Conservation (phyloP, 2,888 invertebrate genomes). For the Aspidiotus destructor region DNA sequence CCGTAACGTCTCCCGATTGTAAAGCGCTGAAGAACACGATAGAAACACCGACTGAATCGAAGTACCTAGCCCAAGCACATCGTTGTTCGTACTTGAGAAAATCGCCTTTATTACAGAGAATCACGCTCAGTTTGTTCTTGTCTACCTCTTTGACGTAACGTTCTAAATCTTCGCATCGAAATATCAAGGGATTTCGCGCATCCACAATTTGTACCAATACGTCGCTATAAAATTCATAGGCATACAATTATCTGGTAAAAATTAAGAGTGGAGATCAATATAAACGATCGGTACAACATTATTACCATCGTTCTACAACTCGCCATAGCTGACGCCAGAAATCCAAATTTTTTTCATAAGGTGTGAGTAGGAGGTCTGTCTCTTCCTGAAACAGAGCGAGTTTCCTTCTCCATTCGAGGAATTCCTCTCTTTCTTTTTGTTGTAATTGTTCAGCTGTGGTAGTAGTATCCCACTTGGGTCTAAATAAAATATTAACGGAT, state of each 20-base stretch:
- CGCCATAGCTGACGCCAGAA: slow-evolving; percentile 99
- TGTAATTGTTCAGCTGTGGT: slow-evolving; percentile 73
- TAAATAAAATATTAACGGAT: slow-evolving; percentile 38
- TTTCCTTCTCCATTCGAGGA: slow-evolving; percentile 81
- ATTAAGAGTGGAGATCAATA: slow-evolving; percentile 7
- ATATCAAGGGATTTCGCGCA: slow-evolving; percentile 88
- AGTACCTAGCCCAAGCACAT: slow-evolving; percentile 75
- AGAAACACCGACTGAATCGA: slow-evolving; percentile 55
- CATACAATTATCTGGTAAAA: slow-evolving; percentile 24
- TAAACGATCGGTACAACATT: background rate
- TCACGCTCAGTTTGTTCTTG: slow-evolving; percentile 60
- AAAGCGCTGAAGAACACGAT: slow-evolving; percentile 89
- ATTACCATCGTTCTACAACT: slow-evolving; percentile 73
- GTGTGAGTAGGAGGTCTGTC: slow-evolving; percentile 76
- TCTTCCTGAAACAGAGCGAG: slow-evolving; percentile 68
- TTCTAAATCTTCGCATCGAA: slow-evolving; percentile 86
- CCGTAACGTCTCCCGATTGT: slow-evolving; percentile 44
- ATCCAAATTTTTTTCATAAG: slow-evolving; percentile 94
- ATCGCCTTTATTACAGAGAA: slow-evolving; percentile 94
- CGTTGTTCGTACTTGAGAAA: slow-evolving; percentile 72
- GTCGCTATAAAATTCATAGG: slow-evolving; percentile 53
- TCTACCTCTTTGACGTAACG: slow-evolving; percentile 70
- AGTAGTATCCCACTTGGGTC: slow-evolving; percentile 69
- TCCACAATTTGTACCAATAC: slow-evolving; percentile 90
- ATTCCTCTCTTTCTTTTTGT: slow-evolving; percentile 66